Base-by-base conservation (phyloP, 2,113 vertebrate genomes). In the Falcunculus frontatus region DNA sequence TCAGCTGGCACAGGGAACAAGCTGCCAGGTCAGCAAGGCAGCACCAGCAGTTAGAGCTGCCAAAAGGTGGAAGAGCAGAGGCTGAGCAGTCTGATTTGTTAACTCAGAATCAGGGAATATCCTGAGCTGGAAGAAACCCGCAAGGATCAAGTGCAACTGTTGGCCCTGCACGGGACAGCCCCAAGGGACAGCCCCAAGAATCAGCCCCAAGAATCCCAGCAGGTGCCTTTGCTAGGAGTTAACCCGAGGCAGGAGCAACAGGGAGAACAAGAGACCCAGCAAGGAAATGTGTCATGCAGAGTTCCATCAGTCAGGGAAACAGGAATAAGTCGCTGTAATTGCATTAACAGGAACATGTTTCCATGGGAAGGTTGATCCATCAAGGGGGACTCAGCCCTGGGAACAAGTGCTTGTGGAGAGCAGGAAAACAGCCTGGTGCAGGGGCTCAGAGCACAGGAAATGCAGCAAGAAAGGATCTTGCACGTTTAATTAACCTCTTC, bases 401-500 rank as follows among this genome's bases (percentile, higher is more conserved):
- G 78, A 73, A 90, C 39, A 65, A 30, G 39, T 4, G 85, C 37
- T 64, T 7, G 60, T 20, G 77, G 75, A 87, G 86, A 81, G 89
- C 62, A 68, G 65, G 39, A 69, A 20, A 35, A 47, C 63, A 63
- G 85, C 46, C 87, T 63, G 64, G 68, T 74, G 55, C 88, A 85
- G 62, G 78, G 74, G 70, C 84, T 84, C 65, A 33, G 39, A 67
- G 80, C 47, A 11, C 21, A 44, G 46, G 11, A 84, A 57, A 60
- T 1, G 11, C 89, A 64, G 89, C 89, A 65, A 84, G 91, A 62
- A 56, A 1, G 50, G 67, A 53, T 63, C 84, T 4, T n/a, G 68
- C 87, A 90, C 11, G 5, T 72, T 92, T 96, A 95, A 97, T 96
- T 95, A 97, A 97, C 82, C 84, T 97, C 74, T 95, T 49, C 64